Evolutionary conservation across 1,140 invertebrate genomes (phyloP).

Genomic region (Cotesia glomerata): DNA sequence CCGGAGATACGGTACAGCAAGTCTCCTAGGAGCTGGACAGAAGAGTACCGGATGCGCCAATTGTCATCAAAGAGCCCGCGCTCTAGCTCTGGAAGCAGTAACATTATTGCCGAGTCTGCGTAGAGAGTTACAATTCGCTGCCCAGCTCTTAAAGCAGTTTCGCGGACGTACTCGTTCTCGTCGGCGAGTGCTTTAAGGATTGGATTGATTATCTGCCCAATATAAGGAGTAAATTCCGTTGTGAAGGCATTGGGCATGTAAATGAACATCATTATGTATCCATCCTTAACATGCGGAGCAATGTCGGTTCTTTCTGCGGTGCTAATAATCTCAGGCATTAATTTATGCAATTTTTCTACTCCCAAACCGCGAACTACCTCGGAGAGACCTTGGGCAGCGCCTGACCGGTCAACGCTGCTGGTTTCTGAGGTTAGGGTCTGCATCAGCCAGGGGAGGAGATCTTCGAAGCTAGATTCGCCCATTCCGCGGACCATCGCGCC

Average conservation of each 20-base stretch:
- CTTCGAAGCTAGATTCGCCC: slow-evolving; percentile 94
- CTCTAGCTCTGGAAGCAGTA: slow-evolving; percentile 94
- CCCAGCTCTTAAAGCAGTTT: slow-evolving; percentile 95
- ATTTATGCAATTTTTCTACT: slow-evolving; percentile 90
- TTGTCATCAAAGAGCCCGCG: slow-evolving; percentile 95
- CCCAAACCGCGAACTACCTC: slow-evolving; percentile 96
- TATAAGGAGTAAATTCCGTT: slow-evolving; percentile 93
- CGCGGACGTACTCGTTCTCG: slow-evolving; percentile 98
- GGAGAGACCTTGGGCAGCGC: slow-evolving; percentile 95
- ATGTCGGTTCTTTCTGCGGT: slow-evolving; percentile 95
- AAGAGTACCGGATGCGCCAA: slow-evolving; percentile 96
- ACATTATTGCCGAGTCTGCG: slow-evolving; percentile 92
- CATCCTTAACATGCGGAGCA: slow-evolving; percentile 97
- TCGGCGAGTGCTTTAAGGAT: slow-evolving; percentile 97
- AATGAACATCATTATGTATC: slow-evolving; percentile 99
- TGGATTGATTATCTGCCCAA: slow-evolving; percentile 96
- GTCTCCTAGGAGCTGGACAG: slow-evolving; percentile 95
- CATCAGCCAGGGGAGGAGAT: slow-evolving; percentile 97
- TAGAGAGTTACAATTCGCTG: slow-evolving; percentile 97
- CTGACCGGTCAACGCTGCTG: slow-evolving; percentile 94
- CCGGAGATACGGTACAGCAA: slow-evolving; percentile 96
- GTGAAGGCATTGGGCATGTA: slow-evolving; percentile 98
- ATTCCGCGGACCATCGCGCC: slow-evolving; percentile 98
- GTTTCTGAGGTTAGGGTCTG: slow-evolving; percentile 95
- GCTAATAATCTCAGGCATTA: slow-evolving; percentile 98